These are phyloP conservation scores for Megaceryle torquata DNA, from an alignment of 2,113 vertebrate genomes.

Conservation along the genomic window DNA sequence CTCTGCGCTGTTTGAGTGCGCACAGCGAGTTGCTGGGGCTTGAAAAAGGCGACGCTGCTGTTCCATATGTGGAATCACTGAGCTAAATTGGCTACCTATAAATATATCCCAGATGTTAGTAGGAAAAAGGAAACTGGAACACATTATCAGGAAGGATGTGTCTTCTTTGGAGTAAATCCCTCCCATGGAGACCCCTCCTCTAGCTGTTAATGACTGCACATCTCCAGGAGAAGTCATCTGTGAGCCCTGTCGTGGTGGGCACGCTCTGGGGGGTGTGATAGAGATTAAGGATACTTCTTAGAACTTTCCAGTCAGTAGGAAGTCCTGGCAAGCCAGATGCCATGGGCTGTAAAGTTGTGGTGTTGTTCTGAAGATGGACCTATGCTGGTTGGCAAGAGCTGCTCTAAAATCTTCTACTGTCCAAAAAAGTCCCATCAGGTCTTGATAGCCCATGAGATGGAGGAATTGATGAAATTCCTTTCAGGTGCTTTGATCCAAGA, in stretches of 20 bases:
- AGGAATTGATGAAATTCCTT: not conserved
- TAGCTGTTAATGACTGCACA: not conserved
- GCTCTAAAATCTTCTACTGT: not conserved
- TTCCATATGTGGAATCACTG: not conserved
- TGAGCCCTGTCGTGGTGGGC: not conserved
- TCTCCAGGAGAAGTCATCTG: not conserved
- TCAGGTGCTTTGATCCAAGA: not conserved
- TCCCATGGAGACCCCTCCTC: not conserved
- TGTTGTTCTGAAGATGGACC: not conserved
- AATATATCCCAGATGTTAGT: constrained; percentile 19
- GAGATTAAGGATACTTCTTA: not conserved
- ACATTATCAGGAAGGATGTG: constrained; percentile 29
- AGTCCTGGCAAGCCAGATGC: not conserved
- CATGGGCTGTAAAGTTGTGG: accelerated
- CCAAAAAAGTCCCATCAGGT: not conserved
- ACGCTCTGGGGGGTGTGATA: not conserved
- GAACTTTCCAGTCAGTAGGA: not conserved
- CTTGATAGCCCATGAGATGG: not conserved
- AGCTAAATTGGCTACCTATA: constrained; percentile 9
- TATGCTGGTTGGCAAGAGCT: not conserved
- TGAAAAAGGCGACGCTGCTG: not conserved
- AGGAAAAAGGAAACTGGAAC: constrained; percentile 15
- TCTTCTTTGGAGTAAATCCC: not conserved
- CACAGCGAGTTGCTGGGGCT: not conserved
- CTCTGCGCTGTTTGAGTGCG: accelerated